Conservation (phyloP, 2,113 vertebrate species). For the Cranoglanis bouderius region DNA sequence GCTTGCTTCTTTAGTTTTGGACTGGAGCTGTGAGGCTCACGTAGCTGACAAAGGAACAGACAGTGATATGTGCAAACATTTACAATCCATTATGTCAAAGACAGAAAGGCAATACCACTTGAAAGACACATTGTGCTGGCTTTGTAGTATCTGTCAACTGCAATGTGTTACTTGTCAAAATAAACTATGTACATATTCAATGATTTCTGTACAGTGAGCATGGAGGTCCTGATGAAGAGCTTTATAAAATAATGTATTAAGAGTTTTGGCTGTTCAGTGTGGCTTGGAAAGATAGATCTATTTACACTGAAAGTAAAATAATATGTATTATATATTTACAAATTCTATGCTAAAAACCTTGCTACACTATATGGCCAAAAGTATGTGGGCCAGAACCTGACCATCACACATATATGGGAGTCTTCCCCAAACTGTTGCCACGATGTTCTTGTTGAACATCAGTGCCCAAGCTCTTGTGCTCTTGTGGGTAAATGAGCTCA, state of each 20-base stretch:
- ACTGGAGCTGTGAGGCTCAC: not conserved
- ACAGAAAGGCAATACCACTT: slow-evolving; percentile 5
- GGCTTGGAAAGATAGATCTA: not conserved
- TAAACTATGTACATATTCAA: not conserved
- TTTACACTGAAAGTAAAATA: not conserved
- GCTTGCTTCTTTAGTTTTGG: not conserved
- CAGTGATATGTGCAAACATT: slow-evolving; percentile 9
- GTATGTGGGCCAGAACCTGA: not conserved
- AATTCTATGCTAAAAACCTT: not conserved
- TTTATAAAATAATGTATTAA: not conserved
- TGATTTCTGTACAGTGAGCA: not conserved
- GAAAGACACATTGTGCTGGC: not conserved
- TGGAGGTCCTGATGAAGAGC: not conserved
- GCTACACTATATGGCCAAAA: not conserved
- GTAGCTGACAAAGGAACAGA: not conserved
- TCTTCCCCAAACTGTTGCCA: not conserved
- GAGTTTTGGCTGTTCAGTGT: not conserved
- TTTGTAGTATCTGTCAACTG: not conserved
- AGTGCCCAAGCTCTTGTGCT: too few relatives aligned
- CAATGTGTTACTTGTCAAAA: not conserved
- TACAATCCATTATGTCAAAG: not conserved
- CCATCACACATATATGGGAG: not conserved
- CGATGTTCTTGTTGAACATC: too few relatives aligned
- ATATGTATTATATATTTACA: not conserved
- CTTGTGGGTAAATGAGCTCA: too few relatives aligned